Evolutionary conservation across 1,140 invertebrate species (phyloP).

Genomic region (Meloidogyne chitwoodi): DNA sequence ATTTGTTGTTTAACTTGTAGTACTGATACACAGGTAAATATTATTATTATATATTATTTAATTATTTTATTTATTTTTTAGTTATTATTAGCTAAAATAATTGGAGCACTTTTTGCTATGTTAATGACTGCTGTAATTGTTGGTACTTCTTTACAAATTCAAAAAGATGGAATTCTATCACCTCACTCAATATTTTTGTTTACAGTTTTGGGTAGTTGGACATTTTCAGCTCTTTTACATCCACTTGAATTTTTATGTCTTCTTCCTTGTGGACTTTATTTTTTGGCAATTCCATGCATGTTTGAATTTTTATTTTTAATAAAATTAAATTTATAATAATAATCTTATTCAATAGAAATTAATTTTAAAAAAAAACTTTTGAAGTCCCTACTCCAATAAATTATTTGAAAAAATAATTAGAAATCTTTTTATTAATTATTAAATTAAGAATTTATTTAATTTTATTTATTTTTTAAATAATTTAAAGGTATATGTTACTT

Average conservation of each 20-base stretch:
- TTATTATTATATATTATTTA: neutral
- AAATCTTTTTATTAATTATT: too few relatives aligned
- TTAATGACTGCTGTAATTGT: constrained; percentile 58
- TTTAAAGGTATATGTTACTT: constrained; percentile 70
- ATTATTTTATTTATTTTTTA: constrained; percentile 10
- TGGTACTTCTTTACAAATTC: constrained; percentile 71
- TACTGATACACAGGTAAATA: constrained; percentile 47
- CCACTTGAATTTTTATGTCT: constrained; percentile 77
- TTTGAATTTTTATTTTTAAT: constrained; percentile 57
- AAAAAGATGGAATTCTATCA: constrained; percentile 73
- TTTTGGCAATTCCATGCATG: constrained; percentile 86
- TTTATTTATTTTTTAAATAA: too few relatives aligned
- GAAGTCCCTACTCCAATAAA: too few relatives aligned
- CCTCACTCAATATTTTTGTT: constrained; percentile 76
- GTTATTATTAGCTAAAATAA: constrained; percentile 50
- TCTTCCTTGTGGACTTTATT: constrained; percentile 76
- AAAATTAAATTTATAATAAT: too few relatives aligned
- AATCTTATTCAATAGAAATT: too few relatives aligned
- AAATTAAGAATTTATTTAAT: too few relatives aligned
- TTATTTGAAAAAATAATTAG: too few relatives aligned
- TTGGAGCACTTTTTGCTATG: constrained; percentile 57
- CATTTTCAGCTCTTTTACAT: constrained; percentile 71
- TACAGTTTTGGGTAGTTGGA: constrained; percentile 62
- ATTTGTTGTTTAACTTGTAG: constrained; percentile 47
- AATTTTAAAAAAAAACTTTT: too few relatives aligned